Evolutionary conservation across 2,797 vertebrate species (phyloP).

Genomic region (Chrysocyon brachyurus): DNA sequence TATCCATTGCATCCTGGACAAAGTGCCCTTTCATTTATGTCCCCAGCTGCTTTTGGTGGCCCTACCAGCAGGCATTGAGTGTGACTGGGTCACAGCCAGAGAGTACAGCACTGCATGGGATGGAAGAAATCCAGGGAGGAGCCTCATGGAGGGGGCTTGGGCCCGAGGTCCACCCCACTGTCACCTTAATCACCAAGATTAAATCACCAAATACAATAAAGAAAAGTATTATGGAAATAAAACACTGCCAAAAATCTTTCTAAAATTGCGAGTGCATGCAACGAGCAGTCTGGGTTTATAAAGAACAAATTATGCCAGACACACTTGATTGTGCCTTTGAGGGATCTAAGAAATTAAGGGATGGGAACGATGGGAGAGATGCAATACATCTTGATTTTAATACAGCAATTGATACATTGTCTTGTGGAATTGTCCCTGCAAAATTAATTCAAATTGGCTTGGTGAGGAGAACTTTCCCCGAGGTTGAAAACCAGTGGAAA

Average conservation of each 20-base stretch:
- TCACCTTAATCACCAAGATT: slow-evolving; percentile 52
- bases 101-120: fast-evolving
- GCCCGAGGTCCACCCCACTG: not conserved
- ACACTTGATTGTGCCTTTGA: slow-evolving; percentile 85
- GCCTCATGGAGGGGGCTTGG: not conserved
- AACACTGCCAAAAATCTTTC: slow-evolving; percentile 71
- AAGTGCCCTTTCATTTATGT: not conserved
- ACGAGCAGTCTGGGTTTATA: slow-evolving; percentile 73
- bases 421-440: slow-evolving; percentile 81
- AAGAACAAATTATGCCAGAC: slow-evolving; percentile 82
- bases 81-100: not conserved
- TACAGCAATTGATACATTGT: slow-evolving; percentile 87
- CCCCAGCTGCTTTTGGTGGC: not conserved
- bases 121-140: not conserved
- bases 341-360: slow-evolving; percentile 86
- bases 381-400: slow-evolving; percentile 86
- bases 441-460: slow-evolving; percentile 87
- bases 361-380: slow-evolving; percentile 70
- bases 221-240: slow-evolving; percentile 73
- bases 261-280: slow-evolving; percentile 63
- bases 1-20: not conserved
- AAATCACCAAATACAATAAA: slow-evolving; percentile 58
- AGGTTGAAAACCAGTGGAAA: slow-evolving; percentile 74
- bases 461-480: slow-evolving; percentile 78
- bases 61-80: not conserved